phyloP scores from a whole-genome alignment of 1,140 invertebrate species.

The Notospermus geniculatus region DNA sequence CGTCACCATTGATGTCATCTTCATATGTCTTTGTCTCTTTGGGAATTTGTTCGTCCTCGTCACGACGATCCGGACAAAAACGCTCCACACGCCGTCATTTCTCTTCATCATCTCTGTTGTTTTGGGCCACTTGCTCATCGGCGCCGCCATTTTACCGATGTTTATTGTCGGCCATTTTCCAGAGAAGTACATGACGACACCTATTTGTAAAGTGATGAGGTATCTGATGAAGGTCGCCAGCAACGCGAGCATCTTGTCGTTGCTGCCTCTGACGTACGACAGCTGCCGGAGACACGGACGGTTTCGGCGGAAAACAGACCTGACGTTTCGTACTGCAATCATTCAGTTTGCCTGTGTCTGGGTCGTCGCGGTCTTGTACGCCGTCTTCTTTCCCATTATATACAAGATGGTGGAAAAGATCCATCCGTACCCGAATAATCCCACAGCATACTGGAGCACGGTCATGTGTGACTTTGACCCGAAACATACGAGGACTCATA shows the following conservation, averaged over 20 bases:
- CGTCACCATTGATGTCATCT: background rate
- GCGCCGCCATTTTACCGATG: background rate
- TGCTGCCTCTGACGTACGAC: background rate
- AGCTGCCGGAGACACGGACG: background rate
- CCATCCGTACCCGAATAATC: background rate
- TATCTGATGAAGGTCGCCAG: background rate
- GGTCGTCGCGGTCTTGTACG: background rate
- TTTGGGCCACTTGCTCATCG: background rate
- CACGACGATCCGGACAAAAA: background rate
- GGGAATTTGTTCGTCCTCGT: background rate
- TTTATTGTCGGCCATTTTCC: slow-evolving; percentile 8
- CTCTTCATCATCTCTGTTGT: background rate
- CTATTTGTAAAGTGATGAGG: background rate
- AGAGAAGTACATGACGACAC: background rate
- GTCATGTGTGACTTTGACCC: background rate
- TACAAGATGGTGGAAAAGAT: background rate
- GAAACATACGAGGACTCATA: background rate
- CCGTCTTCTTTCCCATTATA: background rate
- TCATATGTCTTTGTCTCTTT: background rate
- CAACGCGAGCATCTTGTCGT: background rate
- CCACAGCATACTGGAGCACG: background rate
- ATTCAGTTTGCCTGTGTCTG: background rate
- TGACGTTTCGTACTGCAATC: background rate
- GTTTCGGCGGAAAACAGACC: background rate
- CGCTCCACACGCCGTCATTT: background rate